These are phyloP conservation scores for Nudaria mundana DNA, from an alignment of 2,888 invertebrate genomes.

Conservation along the genomic window DNA sequence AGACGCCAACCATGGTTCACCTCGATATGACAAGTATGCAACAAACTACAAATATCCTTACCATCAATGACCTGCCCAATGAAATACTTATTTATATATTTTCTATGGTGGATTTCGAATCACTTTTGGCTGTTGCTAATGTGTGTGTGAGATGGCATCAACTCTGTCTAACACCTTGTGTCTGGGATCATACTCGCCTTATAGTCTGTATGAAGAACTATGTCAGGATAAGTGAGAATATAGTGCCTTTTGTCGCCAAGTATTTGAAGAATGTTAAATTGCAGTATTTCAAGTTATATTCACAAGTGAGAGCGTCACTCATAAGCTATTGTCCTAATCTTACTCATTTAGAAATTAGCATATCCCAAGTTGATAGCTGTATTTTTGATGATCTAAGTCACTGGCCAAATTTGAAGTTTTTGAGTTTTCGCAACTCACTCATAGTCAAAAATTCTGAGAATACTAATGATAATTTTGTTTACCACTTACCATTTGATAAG, in stretches of 20 bases:
- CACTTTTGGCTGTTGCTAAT: slow-evolving; percentile 69
- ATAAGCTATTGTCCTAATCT: slow-evolving; percentile 76
- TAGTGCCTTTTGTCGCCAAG: slow-evolving; percentile 76
- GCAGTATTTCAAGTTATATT: slow-evolving; percentile 79
- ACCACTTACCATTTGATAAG: slow-evolving; percentile 74
- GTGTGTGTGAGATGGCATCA: slow-evolving; percentile 76
- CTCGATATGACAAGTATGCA: slow-evolving; percentile 68
- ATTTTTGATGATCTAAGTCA: slow-evolving; percentile 75
- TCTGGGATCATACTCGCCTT: slow-evolving; percentile 77
- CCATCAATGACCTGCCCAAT: slow-evolving; percentile 77
- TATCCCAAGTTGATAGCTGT: slow-evolving; percentile 78
- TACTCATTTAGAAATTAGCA: slow-evolving; percentile 78
- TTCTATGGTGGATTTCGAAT: slow-evolving; percentile 78
- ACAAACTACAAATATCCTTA: slow-evolving; percentile 49
- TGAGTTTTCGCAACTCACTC: slow-evolving; percentile 76
- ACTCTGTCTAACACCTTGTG: slow-evolving; percentile 71
- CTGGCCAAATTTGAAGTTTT: slow-evolving; percentile 75
- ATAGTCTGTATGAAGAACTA: slow-evolving; percentile 80
- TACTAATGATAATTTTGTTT: slow-evolving; percentile 73
- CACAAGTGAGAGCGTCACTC: slow-evolving; percentile 72
- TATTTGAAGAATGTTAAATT: slow-evolving; percentile 78
- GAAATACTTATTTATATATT: slow-evolving; percentile 78
- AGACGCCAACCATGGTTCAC: slow-evolving; percentile 65
- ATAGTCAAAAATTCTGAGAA: slow-evolving; percentile 72
- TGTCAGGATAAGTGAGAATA: slow-evolving; percentile 72